A percentile compares a stretch with the other conserved stretches of the same genome.
Conservation (phyloP, 2,113 vertebrate genomes). For the Haliaeetus leucogaster region DNA sequence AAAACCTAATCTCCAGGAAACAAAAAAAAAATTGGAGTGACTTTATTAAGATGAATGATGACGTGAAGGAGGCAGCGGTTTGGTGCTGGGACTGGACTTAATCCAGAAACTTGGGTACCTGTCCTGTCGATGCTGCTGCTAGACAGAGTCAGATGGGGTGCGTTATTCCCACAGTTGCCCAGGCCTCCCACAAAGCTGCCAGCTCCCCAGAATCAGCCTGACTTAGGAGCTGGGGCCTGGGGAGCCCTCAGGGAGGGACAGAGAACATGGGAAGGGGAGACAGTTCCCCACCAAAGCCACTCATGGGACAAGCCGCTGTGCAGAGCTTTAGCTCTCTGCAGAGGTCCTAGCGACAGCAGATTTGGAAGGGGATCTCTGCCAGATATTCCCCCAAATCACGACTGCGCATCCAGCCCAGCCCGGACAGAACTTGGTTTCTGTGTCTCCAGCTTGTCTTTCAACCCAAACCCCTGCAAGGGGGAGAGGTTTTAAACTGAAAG, state of each 20-base stretch:
- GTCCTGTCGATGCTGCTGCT: background rate
- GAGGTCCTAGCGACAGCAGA: accelerated
- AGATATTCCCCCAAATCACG: background rate
- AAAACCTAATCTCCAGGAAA: background rate
- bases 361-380: background rate
- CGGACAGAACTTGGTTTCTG: background rate
- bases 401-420: background rate
- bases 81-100: background rate
- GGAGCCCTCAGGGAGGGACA: background rate
- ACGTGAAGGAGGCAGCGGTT: accelerated
- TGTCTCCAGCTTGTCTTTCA: background rate
- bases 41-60: background rate
- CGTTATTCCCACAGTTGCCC: accelerated
- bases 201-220: background rate
- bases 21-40: accelerated
- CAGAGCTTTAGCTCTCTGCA: background rate
- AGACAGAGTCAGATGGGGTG: accelerated
- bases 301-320: accelerated
- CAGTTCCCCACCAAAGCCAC: background rate
- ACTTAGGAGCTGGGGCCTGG: background rate
- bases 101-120: background rate
- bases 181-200: background rate
- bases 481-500: background rate
- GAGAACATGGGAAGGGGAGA: background rate
- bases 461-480: background rate